phyloP scores from a whole-genome alignment of 1,140 invertebrate species.

The Diorhabda sublineata region DNA sequence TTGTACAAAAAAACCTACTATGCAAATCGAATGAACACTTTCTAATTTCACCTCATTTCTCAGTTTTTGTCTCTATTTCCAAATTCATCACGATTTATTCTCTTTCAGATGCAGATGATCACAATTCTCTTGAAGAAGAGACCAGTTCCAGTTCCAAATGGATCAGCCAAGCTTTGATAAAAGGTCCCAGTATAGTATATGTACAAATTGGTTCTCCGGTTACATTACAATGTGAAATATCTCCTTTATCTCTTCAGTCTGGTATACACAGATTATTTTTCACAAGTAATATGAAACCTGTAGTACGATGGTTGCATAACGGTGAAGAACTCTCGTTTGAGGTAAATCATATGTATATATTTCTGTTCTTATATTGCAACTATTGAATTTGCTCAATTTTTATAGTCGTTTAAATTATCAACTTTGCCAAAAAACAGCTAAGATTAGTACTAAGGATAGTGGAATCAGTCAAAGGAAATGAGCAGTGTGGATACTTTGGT shows the following conservation, averaged over 20 bases:
- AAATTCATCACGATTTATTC: neutral
- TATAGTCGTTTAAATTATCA: no score
- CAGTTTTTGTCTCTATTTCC: no score
- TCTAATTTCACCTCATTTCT: no score
- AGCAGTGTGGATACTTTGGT: no score
- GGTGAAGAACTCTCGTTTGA: conserved; percentile 40
- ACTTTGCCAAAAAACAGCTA: no score
- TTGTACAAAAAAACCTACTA: no score
- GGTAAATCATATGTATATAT: conserved; percentile 25
- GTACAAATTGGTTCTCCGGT: conserved; percentile 42
- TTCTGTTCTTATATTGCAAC: no score
- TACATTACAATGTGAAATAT: conserved; percentile 45
- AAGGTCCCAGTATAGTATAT: conserved; percentile 42
- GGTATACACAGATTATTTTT: conserved; percentile 26
- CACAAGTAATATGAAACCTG: conserved; percentile 26
- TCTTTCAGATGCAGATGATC: conserved; percentile 21
- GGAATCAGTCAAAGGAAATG: no score
- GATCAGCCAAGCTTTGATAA: conserved; percentile 38
- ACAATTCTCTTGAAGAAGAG: conserved; percentile 9
- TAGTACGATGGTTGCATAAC: conserved; percentile 42
- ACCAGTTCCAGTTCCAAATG: conserved; percentile 30
- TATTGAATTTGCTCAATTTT: no score
- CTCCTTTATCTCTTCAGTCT: conserved; percentile 26
- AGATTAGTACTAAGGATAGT: no score
- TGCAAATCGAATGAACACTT: no score